A percentile compares a stretch with the other conserved stretches of the same genome.
These are phyloP conservation scores for Sphaerophoria taeniata DNA, from an alignment of 2,888 invertebrate species.

Conservation along the genomic window DNA sequence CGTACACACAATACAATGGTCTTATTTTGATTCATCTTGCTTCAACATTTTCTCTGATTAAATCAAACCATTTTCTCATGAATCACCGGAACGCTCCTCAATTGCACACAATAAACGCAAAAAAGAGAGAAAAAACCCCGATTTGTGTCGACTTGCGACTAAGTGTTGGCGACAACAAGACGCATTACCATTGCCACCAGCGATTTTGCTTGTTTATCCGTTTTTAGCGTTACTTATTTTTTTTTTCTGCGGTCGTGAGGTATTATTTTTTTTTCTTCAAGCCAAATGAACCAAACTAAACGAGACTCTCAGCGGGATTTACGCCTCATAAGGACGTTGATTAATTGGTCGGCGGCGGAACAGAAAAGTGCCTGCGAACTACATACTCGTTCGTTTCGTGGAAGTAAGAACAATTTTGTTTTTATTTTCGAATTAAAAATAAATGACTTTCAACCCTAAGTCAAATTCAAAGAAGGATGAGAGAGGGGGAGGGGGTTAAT, in stretches of 20 bases:
- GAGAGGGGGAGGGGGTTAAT: conserved; percentile 3
- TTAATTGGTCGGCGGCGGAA: conserved; percentile 67
- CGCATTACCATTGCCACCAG: conserved; percentile 63
- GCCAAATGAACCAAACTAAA: conserved; percentile 46
- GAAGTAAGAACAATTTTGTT: too few species aligned
- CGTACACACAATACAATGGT: not conserved
- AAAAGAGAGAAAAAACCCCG: conserved; percentile 49
- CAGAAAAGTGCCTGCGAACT: too few species aligned
- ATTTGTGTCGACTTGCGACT: conserved; percentile 30
- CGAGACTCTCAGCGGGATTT: too few species aligned
- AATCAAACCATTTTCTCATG: conserved; percentile 64
- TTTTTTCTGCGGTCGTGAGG: too few species aligned
- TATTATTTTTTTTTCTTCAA: conserved; percentile 7
- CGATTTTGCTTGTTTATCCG: conserved; percentile 59
- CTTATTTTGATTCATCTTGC: conserved; percentile 48
- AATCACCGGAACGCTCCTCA: too few species aligned
- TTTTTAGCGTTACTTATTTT: conserved; percentile 21
- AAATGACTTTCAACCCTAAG: conserved; percentile 34
- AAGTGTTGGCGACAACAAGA: conserved; percentile 70
- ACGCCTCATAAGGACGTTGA: conserved; percentile 74
- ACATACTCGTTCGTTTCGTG: too few species aligned
- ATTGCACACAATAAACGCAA: too few species aligned
- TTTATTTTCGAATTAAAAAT: conserved; percentile 59
- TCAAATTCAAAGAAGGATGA: not conserved
- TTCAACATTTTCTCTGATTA: conserved; percentile 34